Conservation (phyloP, 1,140 invertebrate genomes). For the Zaprionus kolodkinae region DNA sequence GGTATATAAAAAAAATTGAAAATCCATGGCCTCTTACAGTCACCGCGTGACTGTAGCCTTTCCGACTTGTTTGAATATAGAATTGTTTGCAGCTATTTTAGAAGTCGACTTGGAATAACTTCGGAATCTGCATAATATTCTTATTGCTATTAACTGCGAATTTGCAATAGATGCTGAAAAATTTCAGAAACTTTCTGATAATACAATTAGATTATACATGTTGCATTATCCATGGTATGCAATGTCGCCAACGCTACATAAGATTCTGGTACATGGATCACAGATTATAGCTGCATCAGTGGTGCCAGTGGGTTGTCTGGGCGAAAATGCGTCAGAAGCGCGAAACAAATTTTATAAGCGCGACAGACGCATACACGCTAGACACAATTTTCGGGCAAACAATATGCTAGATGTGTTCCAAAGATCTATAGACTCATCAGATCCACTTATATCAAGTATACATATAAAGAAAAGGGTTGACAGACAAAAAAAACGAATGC, state of each 20-base stretch:
- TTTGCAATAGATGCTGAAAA: conserved; percentile 33
- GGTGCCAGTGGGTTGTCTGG: too few species aligned
- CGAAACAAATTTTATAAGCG: too few species aligned
- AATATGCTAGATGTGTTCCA: conserved; percentile 2
- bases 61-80: conserved; percentile 28
- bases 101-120: conserved; percentile 23
- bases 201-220: conserved; percentile 20
- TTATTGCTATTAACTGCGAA: conserved; percentile 22
- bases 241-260: conserved; percentile 35
- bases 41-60: too few species aligned
- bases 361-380: too few species aligned
- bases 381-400: too few species aligned
- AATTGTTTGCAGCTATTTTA: conserved; percentile 27
- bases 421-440: conserved; percentile 15
- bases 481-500: conserved; percentile 10
- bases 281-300: conserved; percentile 21
- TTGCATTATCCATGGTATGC: conserved; percentile 31
- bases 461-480: conserved; percentile 3
- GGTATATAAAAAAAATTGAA: too few species aligned
- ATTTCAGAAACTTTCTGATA: conserved; percentile 20
- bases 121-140: conserved; percentile 30
- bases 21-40: too few species aligned
- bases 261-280: conserved; percentile 34
- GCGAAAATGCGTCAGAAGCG: too few species aligned
- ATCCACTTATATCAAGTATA: conserved; percentile 4